These are phyloP conservation scores for Clistopyga incitator DNA, from an alignment of 2,888 invertebrate genomes.

Conservation along the genomic window DNA sequence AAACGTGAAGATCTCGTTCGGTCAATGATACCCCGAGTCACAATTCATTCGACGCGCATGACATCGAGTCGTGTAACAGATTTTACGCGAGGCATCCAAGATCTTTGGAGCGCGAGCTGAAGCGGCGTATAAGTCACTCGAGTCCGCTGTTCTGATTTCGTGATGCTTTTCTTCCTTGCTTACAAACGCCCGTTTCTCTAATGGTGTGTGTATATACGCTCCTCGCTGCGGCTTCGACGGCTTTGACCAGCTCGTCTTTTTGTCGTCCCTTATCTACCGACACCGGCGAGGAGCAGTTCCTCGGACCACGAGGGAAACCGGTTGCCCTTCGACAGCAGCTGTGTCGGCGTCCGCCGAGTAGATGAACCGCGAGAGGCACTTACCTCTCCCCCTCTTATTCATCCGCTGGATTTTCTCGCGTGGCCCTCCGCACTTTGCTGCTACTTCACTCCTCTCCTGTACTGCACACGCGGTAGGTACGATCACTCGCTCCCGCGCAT, in stretches of 20 bases:
- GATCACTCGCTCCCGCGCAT: conserved; percentile 59
- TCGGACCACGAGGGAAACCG: conserved; percentile 56
- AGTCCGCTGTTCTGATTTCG: conserved; percentile 43
- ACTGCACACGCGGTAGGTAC: conserved; percentile 17
- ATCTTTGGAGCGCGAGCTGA: conserved; percentile 23
- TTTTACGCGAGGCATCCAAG: conserved; percentile 35
- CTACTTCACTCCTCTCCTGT: conserved; percentile 60
- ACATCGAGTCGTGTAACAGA: conserved; percentile 56
- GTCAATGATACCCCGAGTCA: conserved; percentile 40
- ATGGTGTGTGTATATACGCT: not conserved
- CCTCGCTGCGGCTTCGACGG: conserved; percentile 26
- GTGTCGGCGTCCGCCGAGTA: conserved; percentile 53
- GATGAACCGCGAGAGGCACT: conserved; percentile 61
- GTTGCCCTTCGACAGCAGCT: conserved; percentile 65
- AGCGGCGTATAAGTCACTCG: conserved; percentile 40
- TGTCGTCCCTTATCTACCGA: conserved; percentile 56
- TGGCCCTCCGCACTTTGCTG: conserved; percentile 38
- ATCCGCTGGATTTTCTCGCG: conserved; percentile 56
- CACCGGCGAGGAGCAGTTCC: conserved; percentile 35
- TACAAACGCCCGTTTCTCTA: not conserved
- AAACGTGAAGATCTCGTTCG: conserved; percentile 45
- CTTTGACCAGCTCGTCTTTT: conserved; percentile 55
- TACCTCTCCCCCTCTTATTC: conserved; percentile 48
- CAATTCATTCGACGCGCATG: conserved; percentile 52
- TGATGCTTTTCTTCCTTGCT: conserved; percentile 32